Percentiles rank a stretch among this genome's conserved stretches.
Conservation (phyloP, 1,140 invertebrate genomes). For the Plodia interpunctella region DNA sequence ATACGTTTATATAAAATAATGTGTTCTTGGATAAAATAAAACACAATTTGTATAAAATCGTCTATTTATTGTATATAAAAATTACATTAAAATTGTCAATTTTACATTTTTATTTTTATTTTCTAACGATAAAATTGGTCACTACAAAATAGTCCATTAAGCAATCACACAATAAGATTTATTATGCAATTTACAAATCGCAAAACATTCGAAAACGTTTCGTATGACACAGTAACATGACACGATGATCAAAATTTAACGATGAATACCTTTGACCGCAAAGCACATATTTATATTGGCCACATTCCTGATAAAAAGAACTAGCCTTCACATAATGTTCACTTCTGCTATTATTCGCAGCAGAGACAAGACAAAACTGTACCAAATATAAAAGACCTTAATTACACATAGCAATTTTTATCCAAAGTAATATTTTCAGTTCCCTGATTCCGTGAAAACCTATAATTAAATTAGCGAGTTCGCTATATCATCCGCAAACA, state of each 20-base stretch:
- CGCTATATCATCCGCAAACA: constrained; percentile 20
- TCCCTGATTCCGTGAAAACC: not conserved
- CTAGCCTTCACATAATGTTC: too few species aligned
- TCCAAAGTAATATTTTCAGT: not conserved
- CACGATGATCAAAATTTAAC: constrained; percentile 20
- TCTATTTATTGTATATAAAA: constrained; percentile 77
- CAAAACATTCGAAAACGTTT: constrained; percentile 38
- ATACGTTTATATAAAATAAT: not conserved
- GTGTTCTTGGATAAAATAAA: constrained; percentile 6
- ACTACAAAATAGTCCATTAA: constrained; percentile 74
- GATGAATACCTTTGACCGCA: constrained; percentile 10
- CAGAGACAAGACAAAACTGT: not conserved
- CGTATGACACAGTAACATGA: constrained; percentile 23
- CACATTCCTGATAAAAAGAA: too few species aligned
- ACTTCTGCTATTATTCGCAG: not conserved
- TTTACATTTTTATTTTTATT: constrained; percentile 67
- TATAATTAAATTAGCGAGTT: constrained; percentile 7
- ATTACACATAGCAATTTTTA: not conserved
- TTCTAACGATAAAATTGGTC: constrained; percentile 74
- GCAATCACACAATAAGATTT: constrained; percentile 61
- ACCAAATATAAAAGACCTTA: not conserved
- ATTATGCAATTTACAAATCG: constrained; percentile 55
- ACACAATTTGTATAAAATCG: constrained; percentile 61
- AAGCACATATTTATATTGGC: not conserved
- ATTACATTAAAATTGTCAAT: constrained; percentile 76